Evolutionary conservation across 2,113 vertebrate species (phyloP), one percentile per base, ranked within the genome.

Genomic region (Acrocephalus arundinaceus): DNA sequence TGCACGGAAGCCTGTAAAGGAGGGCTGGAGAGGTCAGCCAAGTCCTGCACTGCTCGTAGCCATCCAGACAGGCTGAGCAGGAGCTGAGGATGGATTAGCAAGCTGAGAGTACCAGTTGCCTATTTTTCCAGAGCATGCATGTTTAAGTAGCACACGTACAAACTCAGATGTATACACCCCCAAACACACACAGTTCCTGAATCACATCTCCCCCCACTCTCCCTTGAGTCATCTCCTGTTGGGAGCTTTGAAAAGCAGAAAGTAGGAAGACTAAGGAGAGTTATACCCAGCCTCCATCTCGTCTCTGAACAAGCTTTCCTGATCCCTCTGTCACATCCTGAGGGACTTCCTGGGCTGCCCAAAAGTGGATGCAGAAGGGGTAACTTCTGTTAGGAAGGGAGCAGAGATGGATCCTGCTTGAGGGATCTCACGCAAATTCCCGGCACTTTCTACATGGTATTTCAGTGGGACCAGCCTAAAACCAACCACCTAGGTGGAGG

Each of bases 161-260:
- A 86, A 84, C 63, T 58, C 85, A 82, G 62, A 89, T 68, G 58
- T 49, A 61, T 61, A 68, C 57, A 63, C 80, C 80, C 62, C 48
- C 57, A 59, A 95, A 74, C 9, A 80, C 43, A 82, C 19, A 66
- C 37, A 75, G 72, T 45, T 70, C 31, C 80, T 93, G 93, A 96
- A 86, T 93, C 91, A 92, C 37, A 74, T 92, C 31, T 93, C 23
- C 65, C 94, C 91, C 91, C 35, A 92, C 92, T 68, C 89, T 89
- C 75, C 73, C 89, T 49, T 97, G 96, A 96, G 76, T 94, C 95
- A 97, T 73, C 73, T 94, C 76, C 79, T 92, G 72, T 28, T 80
- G 65, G 43, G 76, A 92, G 79, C 80, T 92, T 87, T 74, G 91
- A 87, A 89, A 96, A 89, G 52, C 68, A 75, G 63, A 28, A 95